phyloP scores from a whole-genome alignment of 1,140 invertebrate species.

The Meloidogyne exigua region DNA sequence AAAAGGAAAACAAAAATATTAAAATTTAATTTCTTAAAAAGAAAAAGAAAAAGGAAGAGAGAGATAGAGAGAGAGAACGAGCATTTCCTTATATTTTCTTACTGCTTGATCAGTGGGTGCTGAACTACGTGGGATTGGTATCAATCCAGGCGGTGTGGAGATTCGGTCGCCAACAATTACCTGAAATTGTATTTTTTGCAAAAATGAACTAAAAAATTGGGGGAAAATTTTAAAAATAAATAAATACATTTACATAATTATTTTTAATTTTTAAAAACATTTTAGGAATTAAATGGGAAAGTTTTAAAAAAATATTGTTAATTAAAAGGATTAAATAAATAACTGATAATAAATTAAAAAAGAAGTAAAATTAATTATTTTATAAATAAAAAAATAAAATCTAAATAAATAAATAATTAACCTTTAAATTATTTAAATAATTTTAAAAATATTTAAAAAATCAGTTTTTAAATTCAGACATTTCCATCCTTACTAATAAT shows the following conservation, averaged over 20 bases:
- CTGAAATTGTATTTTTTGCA: conserved; percentile 44
- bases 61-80: neutral
- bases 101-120: conserved; percentile 62
- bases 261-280: neutral
- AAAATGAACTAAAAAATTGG: neutral
- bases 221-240: neutral
- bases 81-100: conserved; percentile 38
- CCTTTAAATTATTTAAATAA: too few species aligned
- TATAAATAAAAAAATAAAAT: too few species aligned
- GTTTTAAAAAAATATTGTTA: too few species aligned
- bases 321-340: conserved; percentile 15
- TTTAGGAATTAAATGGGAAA: neutral
- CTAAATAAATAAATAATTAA: too few species aligned
- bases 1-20: neutral
- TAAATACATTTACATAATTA: neutral
- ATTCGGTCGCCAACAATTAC: conserved; percentile 60
- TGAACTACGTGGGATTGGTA: conserved; percentile 60
- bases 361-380: too few species aligned
- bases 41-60: too few species aligned
- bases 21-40: neutral
- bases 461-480: too few species aligned
- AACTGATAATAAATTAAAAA: too few species aligned
- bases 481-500: too few species aligned
- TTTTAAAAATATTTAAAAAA: too few species aligned
- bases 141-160: conserved; percentile 48